A percentile compares a stretch with the other conserved stretches of the same genome.
These are phyloP conservation scores for Neoarius graeffei DNA, from an alignment of 2,113 vertebrate genomes.

Conservation along the genomic window DNA sequence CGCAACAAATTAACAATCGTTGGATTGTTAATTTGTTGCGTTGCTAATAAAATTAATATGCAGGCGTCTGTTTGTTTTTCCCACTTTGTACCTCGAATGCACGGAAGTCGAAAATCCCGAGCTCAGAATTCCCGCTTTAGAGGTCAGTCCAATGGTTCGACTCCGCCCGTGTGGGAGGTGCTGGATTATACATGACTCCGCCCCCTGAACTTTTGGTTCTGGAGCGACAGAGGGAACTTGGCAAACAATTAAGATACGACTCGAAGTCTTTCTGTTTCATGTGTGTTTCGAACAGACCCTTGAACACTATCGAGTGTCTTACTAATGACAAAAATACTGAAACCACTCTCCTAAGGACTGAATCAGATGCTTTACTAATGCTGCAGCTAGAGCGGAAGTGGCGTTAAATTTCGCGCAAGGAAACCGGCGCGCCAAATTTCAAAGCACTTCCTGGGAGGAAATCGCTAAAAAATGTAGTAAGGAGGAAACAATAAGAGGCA, in stretches of 20 bases:
- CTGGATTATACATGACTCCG: neutral
- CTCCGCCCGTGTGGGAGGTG: neutral
- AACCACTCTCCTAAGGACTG: neutral
- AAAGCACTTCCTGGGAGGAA: slow-evolving; percentile 77
- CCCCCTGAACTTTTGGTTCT: neutral
- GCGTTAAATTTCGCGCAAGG: slow-evolving; percentile 59
- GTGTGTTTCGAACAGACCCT: neutral
- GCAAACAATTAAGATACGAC: neutral
- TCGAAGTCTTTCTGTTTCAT: neutral
- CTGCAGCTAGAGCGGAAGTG: slow-evolving; percentile 60
- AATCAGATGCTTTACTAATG: neutral
- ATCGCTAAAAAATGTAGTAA: slow-evolving; percentile 31
- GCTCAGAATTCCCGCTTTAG: neutral
- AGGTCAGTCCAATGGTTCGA: neutral
- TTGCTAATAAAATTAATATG: no score
- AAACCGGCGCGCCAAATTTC: slow-evolving; percentile 82
- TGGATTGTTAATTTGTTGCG: no score
- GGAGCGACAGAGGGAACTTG: neutral
- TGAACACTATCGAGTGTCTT: neutral
- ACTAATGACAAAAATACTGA: neutral
- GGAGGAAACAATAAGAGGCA: slow-evolving; percentile 21
- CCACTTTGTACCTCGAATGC: neutral
- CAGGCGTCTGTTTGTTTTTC: no score
- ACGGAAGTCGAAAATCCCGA: neutral
- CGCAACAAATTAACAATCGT: no score